A percentile compares a stretch with the other conserved stretches of the same genome.
Conservation (phyloP, 2,113 vertebrate species). For the Aphelocoma coerulescens region DNA sequence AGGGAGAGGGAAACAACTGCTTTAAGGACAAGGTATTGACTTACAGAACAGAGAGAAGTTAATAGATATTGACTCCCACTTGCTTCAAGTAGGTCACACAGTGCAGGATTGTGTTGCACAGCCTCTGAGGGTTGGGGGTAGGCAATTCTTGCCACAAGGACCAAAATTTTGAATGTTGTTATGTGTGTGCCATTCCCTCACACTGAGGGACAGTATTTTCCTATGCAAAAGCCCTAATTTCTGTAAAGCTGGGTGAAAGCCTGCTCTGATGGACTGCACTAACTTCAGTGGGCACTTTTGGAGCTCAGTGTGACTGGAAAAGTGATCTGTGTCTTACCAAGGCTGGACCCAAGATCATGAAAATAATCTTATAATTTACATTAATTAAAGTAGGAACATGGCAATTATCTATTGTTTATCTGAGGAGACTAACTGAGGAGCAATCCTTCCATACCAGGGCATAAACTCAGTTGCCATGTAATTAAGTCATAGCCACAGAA, state of each 20-base stretch:
- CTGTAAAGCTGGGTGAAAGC: neutral
- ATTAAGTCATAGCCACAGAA: constrained; percentile 19
- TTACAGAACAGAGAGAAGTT: neutral
- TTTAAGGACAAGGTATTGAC: neutral
- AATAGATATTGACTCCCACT: constrained; percentile 17
- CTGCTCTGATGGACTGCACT: neutral
- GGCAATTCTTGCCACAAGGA: neutral
- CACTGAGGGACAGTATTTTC: neutral
- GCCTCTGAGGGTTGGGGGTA: neutral
- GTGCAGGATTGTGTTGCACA: neutral
- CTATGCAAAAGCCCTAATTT: neutral
- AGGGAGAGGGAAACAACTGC: neutral
- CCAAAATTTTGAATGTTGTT: neutral
- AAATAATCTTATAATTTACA: neutral
- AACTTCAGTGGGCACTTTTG: fast-evolving
- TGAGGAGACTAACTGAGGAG: neutral
- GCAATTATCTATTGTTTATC: constrained; percentile 32
- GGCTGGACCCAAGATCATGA: neutral
- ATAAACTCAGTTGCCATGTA: constrained; percentile 1
- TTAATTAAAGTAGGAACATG: neutral
- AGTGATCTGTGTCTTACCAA: neutral
- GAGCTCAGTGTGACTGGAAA: neutral
- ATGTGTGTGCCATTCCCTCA: neutral
- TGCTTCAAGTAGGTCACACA: neutral
- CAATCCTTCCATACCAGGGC: neutral